Evolutionary conservation across 2,113 vertebrate genomes (phyloP).

Genomic region (Hyperoodon ampullatus): DNA sequence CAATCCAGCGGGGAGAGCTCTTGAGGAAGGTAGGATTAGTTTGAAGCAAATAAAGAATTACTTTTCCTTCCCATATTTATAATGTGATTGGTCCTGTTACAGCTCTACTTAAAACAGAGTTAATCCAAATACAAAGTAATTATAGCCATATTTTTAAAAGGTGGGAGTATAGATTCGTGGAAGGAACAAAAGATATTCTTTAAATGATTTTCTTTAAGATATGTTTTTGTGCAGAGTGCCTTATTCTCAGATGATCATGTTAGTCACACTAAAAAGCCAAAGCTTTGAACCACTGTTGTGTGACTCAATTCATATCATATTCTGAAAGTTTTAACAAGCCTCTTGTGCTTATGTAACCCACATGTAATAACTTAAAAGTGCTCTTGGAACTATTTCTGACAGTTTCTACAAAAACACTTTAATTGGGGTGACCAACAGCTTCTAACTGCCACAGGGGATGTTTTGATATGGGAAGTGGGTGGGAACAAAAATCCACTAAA

Average conservation of each 20-base stretch:
- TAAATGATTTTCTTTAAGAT: slow-evolving; percentile 8
- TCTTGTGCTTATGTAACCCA: slow-evolving; percentile 70
- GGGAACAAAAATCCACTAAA: slow-evolving; percentile 8
- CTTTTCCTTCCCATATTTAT: slow-evolving; percentile 31
- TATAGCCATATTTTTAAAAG: background rate
- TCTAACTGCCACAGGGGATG: slow-evolving; percentile 57
- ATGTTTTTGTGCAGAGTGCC: background rate
- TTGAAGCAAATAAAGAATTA: slow-evolving; percentile 43
- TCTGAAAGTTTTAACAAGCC: slow-evolving; percentile 63
- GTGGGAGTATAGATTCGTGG: background rate
- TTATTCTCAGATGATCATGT: background rate
- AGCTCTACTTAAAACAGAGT: slow-evolving; percentile 2
- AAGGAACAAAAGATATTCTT: background rate
- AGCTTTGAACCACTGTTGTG: slow-evolving; percentile 19
- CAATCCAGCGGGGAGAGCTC: background rate
- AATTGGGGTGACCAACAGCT: slow-evolving; percentile 60
- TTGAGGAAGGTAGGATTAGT: slow-evolving; percentile 6
- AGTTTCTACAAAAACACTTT: slow-evolving; percentile 72
- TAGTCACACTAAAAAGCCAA: slow-evolving; percentile 28
- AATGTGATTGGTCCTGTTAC: background rate
- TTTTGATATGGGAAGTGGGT: slow-evolving; percentile 62
- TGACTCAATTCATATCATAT: slow-evolving; percentile 62
- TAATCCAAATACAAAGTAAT: slow-evolving; percentile 21
- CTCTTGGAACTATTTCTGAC: slow-evolving; percentile 71
- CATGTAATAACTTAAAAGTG: slow-evolving; percentile 73